Conservation (phyloP, 2,888 invertebrate genomes). For the Andricus curvator region DNA sequence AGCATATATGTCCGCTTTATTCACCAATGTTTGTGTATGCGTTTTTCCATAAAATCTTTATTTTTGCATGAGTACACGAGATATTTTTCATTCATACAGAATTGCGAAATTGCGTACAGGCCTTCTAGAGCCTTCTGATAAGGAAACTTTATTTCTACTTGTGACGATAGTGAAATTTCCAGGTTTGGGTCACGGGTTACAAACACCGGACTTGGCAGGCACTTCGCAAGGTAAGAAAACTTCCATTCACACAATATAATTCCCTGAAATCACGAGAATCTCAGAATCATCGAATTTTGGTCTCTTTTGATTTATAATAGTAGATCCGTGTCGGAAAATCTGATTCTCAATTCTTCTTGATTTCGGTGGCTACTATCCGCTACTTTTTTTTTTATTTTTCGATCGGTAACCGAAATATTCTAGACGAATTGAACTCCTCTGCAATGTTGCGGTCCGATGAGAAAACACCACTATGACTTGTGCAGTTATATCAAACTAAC, state of each 20-base stretch:
- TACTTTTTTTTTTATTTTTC: slow-evolving; percentile 70
- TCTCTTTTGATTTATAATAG: slow-evolving; percentile 4
- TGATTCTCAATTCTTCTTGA: slow-evolving; percentile 83
- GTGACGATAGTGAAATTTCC: slow-evolving; percentile 78
- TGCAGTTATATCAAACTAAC: slow-evolving; percentile 78
- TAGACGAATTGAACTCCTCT: slow-evolving; percentile 60
- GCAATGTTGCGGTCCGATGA: slow-evolving; percentile 70
- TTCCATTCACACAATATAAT: slow-evolving; percentile 1
- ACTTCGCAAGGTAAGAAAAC: slow-evolving; percentile 88
- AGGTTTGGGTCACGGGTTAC: slow-evolving; percentile 77
- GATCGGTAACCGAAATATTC: slow-evolving; percentile 72
- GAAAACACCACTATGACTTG: slow-evolving; percentile 73
- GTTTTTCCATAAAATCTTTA: neutral
- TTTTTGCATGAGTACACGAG: slow-evolving; percentile 16
- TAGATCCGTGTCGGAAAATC: slow-evolving; percentile 74
- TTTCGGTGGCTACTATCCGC: slow-evolving; percentile 74
- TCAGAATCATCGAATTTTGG: slow-evolving; percentile 49
- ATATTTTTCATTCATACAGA: slow-evolving; percentile 37
- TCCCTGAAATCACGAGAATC: slow-evolving; percentile 62
- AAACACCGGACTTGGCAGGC: slow-evolving; percentile 85
- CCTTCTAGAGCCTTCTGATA: slow-evolving; percentile 56
- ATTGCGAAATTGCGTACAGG: slow-evolving; percentile 77
- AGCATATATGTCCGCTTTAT: neutral
- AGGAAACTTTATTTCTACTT: slow-evolving; percentile 67
- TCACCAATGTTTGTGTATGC: neutral